A percentile compares a stretch with the other conserved stretches of the same genome.
Conservation (phyloP, 2,888 invertebrate genomes). For the Erebia epiphron region DNA sequence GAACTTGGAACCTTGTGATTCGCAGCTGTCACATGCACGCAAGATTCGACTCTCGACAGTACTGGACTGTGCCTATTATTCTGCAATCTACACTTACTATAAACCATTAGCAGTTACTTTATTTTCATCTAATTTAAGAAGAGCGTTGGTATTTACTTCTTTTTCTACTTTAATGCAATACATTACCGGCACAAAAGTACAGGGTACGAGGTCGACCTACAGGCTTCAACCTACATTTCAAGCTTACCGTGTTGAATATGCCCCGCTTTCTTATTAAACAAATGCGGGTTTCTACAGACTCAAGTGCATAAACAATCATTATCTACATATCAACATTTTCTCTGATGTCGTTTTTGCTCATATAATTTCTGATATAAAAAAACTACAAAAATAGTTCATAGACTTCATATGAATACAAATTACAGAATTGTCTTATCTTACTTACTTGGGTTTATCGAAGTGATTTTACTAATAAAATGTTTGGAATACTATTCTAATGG, state of each 20-base stretch:
- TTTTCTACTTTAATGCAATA: conserved; percentile 21
- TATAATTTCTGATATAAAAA: background rate
- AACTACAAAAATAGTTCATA: background rate
- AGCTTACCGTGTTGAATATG: conserved; percentile 33
- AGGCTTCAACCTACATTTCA: conserved; percentile 38
- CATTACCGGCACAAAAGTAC: conserved; percentile 10
- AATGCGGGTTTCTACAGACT: conserved; percentile 18
- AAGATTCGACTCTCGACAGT: conserved; percentile 12
- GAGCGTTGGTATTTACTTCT: background rate
- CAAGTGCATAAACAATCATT: background rate
- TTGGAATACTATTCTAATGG: background rate
- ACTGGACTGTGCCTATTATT: conserved; percentile 4
- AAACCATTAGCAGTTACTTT: background rate
- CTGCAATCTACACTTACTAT: background rate
- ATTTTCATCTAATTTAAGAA: background rate
- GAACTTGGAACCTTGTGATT: conserved; percentile 36
- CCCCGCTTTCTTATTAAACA: conserved; percentile 27
- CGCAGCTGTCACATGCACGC: conserved; percentile 26
- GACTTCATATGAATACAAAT: too few relatives aligned
- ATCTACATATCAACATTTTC: background rate
- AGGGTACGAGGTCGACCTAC: conserved; percentile 35
- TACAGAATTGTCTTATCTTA: too few relatives aligned
- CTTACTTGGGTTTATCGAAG: background rate
- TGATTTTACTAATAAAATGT: background rate
- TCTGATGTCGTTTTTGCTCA: background rate